Base-by-base conservation (phyloP, 2,888 invertebrate genomes). In the Rotaria socialis region DNA sequence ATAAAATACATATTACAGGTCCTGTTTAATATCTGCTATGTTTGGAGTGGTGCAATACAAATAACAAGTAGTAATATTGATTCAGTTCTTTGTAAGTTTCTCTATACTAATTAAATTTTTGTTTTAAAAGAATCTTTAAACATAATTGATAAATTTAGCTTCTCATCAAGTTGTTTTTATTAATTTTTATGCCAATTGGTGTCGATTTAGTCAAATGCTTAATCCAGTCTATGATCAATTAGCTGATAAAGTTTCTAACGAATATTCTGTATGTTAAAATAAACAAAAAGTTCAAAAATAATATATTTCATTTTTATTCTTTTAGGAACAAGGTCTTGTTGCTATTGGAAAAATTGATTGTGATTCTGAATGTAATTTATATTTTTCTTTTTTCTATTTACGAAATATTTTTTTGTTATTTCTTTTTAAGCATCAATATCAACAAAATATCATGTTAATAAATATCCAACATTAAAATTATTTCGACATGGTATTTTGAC, bases 141-240 rank as follows among this genome's bases (percentile, higher is more conserved):
- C 85, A 55, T 88, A 86, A 87, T 87, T 89, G 88, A 89, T 89
- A 94, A 94, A 88, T 47, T 80, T 93, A 96, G 97, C 95, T 88
- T 94, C 95, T 87, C 96, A 96, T 93, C 97, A 99, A 93, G 92
- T 99, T 92, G 97, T 98, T 88, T 95, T 99, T 92, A 94, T 99
- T 88, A 99, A 99, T 92, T 99, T 99, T 92, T 99, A 98, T 92
- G 99, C 99, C 55, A 97, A 99, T 91, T 99, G 99, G 90, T 99
- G 99, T 92, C 94, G 96, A 90, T 99, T 98, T 93, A 98, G 98
- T 92, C 97, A 96, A 91, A 94, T 96, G 92, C 92, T 99, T 90
- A 95, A 95, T 91, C 99, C 99, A 22, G 94, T 97, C 89, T 99
- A 96, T 92, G 96, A 96, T 91, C 96, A 97, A 91, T 96, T 97